Conservation (phyloP, 2,113 vertebrate species). For the Colistium nudipinnis region DNA sequence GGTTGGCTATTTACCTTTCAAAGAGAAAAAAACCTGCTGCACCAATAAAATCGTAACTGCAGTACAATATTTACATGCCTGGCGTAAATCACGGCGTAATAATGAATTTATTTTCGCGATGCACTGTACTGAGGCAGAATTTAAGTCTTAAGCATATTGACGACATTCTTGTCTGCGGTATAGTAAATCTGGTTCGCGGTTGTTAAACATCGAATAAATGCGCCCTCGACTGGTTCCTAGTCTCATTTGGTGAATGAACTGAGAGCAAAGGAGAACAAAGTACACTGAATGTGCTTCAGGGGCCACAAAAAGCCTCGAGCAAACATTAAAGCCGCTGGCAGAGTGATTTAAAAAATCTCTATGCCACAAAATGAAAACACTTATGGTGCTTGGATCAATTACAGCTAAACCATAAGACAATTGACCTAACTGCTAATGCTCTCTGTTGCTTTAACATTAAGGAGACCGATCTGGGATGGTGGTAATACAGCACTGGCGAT, state of each 20-base stretch:
- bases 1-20: constrained; percentile 3
- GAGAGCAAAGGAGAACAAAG: constrained; percentile 29
- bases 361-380: constrained; percentile 50
- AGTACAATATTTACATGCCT: constrained; percentile 1
- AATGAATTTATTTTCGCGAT: background rate
- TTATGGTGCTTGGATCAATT: constrained; percentile 46
- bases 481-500: no score
- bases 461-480: constrained; percentile 14
- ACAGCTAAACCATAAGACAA: constrained; percentile 45
- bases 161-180: constrained; percentile 12
- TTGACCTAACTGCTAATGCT: constrained; percentile 32
- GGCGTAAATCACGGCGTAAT: background rate
- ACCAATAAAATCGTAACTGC: constrained; percentile 16
- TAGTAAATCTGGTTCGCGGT: no score
- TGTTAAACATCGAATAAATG: constrained; percentile 23
- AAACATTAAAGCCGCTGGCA: constrained; percentile 58
- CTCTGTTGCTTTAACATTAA: constrained; percentile 25
- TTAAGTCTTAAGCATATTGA: constrained; percentile 1
- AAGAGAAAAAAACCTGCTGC: constrained; percentile 28
- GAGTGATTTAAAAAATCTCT: constrained; percentile 53
- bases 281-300: constrained; percentile 47
- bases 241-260: constrained; percentile 34
- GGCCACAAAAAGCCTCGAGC: constrained; percentile 60
- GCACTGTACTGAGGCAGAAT: background rate
- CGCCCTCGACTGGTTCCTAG: constrained; percentile 17